A percentile compares a stretch with the other conserved stretches of the same genome.
Conservation (phyloP, 2,113 vertebrate species). For the Cyanistes caeruleus region DNA sequence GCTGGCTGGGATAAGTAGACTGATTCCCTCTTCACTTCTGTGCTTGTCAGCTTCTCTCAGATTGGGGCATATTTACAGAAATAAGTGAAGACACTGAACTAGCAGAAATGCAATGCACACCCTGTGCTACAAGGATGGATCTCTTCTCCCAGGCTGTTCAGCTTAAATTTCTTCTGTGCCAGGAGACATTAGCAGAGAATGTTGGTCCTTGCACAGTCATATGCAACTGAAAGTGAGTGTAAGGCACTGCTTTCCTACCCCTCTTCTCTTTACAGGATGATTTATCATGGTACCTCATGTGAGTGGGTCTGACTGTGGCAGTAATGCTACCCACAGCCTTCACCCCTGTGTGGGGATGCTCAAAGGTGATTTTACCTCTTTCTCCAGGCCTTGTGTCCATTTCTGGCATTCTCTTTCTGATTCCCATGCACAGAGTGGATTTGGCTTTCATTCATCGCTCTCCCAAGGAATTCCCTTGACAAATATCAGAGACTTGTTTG, state of each 20-base stretch:
- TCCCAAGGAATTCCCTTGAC: not conserved
- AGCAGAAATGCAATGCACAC: not conserved
- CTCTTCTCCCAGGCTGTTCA: not conserved
- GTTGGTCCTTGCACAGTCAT: not conserved
- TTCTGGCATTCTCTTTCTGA: not conserved
- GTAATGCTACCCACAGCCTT: not conserved
- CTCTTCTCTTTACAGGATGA: not conserved
- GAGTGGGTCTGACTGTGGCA: not conserved
- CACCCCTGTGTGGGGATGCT: not conserved
- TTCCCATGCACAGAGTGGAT: rapidly evolving
- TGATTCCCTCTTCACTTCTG: not conserved
- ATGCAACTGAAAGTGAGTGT: not conserved
- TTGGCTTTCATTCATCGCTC: not conserved
- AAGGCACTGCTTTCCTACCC: not conserved
- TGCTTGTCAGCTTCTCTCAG: not conserved
- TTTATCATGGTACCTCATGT: not conserved
- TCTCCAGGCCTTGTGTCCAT: not conserved
- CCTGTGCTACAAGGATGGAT: not conserved
- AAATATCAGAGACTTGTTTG: not conserved
- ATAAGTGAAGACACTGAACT: not conserved
- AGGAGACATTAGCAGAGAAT: not conserved
- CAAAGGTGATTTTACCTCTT: not conserved
- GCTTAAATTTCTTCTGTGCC: not conserved
- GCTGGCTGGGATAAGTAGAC: slow-evolving; percentile 87
- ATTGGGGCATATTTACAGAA: not conserved